Evolutionary conservation across 2,888 invertebrate genomes (phyloP), one percentile per base, ranked within the genome.

Genomic region (Cheilosia scutellata): DNA sequence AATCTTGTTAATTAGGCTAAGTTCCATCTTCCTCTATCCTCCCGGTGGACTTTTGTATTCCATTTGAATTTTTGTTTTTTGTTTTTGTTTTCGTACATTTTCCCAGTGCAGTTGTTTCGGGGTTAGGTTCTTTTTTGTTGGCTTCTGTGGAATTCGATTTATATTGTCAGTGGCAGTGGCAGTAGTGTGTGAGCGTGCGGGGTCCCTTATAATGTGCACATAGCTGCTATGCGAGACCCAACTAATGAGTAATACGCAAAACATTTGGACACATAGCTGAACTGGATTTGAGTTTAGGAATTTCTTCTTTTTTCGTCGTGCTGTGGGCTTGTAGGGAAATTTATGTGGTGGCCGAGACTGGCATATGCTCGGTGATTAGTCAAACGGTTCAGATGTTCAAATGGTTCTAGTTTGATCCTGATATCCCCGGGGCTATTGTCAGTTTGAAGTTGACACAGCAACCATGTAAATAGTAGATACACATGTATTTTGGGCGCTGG

Each of bases 1-100:
- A 91, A 89, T 90, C 91, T 90, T 90, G 91, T 91, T 90, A 91
- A 91, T 91, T 91, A 91, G 90, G 88, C 88, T 87, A 82, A 86
- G 82, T 86, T 82, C 82, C 86, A 86, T 86, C 86, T 86, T 82
- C 72, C 72, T 77, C 82, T 82, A 76, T 82, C 55, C 60, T 86
- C 49, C 62, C 55, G 57, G 42, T 74, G 65, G 53, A 47, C 20
- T 44, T 63, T 51, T 57, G 44, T 74, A 40, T 79, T 79, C 51
- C 74, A 84, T 86, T 86, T 86, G 70, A 80, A 76, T 82, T 70
- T 71, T 37, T 68, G 37, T 75, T 72, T 65, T 40, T 71, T 13
- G 44, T 31, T 65, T 40, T 65, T 33, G n/a, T 33, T 29, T 47
- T 55, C 42, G 20, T 20, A 31, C 37, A 47, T 47, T 5, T 5